These are phyloP conservation scores for Nothobranchius furzeri DNA, from an alignment of 2,113 vertebrate genomes.

Conservation along the genomic window DNA sequence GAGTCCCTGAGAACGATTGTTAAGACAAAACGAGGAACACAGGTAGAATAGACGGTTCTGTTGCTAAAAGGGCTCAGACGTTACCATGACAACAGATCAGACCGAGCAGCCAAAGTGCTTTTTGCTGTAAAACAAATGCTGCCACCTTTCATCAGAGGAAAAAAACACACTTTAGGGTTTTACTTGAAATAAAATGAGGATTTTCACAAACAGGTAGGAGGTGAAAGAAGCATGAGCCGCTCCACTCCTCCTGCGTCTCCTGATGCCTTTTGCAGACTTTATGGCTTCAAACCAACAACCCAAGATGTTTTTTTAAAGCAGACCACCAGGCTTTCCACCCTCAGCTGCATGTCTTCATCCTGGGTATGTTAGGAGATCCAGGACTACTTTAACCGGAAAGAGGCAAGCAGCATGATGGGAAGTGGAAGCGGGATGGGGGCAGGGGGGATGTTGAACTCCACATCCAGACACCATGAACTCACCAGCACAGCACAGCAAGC, in stretches of 20 bases:
- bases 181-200: no score
- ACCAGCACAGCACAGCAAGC: conserved; percentile 62
- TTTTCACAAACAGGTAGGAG: neutral
- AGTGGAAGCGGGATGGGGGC: conserved; percentile 19
- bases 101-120: conserved; percentile 30
- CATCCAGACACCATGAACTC: conserved; percentile 61
- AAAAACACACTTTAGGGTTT: neutral
- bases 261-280: conserved; percentile 38
- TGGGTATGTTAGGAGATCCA: neutral
- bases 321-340: neutral
- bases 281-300: conserved; percentile 16
- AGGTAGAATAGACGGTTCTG: neutral
- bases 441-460: conserved; percentile 21
- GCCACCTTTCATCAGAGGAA: conserved; percentile 7
- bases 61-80: conserved; percentile 6
- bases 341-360: neutral
- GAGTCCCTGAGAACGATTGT: conserved; percentile 20
- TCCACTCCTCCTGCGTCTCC: conserved; percentile 10
- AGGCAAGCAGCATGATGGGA: conserved; percentile 10
- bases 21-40: conserved; percentile 9
- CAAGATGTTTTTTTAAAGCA: neutral
- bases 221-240: neutral
- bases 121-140: conserved; percentile 18
- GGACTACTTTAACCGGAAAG: conserved; percentile 7
- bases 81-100: neutral